Evolutionary conservation across 2,797 vertebrate genomes (phyloP).

Genomic region (Gymnodraco acuticeps): DNA sequence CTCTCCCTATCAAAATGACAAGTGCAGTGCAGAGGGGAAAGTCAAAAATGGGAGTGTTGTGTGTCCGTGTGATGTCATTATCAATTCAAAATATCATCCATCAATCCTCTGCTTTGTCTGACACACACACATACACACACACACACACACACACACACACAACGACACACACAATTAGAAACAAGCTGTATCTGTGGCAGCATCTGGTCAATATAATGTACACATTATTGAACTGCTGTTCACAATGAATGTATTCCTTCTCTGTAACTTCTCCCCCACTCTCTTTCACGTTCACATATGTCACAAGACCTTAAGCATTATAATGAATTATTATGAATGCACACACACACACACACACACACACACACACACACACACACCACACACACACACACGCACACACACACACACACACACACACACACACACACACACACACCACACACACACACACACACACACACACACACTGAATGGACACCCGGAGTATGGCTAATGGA

Average conservation of each 20-base stretch:
- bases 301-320: constrained; percentile 49
- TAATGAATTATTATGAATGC: constrained; percentile 56
- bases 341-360: neutral
- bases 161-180: constrained; percentile 17
- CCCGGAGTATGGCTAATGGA: constrained; percentile 73
- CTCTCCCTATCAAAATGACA: neutral
- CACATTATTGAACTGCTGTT: constrained; percentile 35
- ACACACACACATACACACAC: constrained; percentile 19
- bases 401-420: neutral
- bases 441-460: constrained; percentile 6
- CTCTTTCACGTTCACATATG: constrained; percentile 22
- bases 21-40: constrained; percentile 11
- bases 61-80: constrained; percentile 69
- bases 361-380: constrained; percentile 29
- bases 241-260: constrained; percentile 16
- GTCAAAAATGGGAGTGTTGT: constrained; percentile 39
- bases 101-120: constrained; percentile 64
- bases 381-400: constrained; percentile 28
- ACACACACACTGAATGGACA: constrained; percentile 42
- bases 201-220: constrained; percentile 30
- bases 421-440: constrained; percentile 27
- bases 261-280: neutral
- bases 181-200: constrained; percentile 14
- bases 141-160: neutral
- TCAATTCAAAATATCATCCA: constrained; percentile 77